Base-by-base conservation (phyloP, 1,140 invertebrate species). In the Aphelinus atriplicis region DNA sequence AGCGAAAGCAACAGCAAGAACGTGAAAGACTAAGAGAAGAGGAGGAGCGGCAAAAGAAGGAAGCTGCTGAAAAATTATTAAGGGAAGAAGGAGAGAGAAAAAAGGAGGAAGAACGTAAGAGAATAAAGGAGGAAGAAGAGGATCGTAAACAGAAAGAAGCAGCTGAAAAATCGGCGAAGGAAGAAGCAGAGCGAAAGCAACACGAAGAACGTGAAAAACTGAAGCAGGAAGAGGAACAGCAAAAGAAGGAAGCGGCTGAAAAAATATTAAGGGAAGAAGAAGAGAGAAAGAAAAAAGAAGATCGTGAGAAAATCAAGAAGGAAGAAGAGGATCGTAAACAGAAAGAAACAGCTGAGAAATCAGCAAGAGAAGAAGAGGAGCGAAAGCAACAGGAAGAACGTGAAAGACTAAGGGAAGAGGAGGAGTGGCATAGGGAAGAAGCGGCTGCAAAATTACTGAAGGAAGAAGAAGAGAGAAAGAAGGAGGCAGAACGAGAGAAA, bases 351-450 rank as follows among this genome's bases (percentile, higher is more conserved):
- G 73, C 63, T 60, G 66, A 78, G 64, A 75, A 56, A 47, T 77
- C 63, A 71, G 47, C 64, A 62, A 67, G 71, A 72, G 70, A 80
- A 53, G 62, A 80, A 78, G 71, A 79, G 51, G 50, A 71, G 7
- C 45, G 55, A 66, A 7, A 47, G 10, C 2, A 7, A 53, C 42
- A 75, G 62, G 68, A 62, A 68, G 47, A 75, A 56, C 63, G 73
- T 50, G 4, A 48, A 77, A 5, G 7, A 47, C 69, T 58, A n/a
- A 42, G 73, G 45, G 61, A 78, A 71, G 77, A 77, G 61, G 43
- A 58, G 4, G 77, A 73, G 10, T 43, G n/a, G 6, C 66, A 58
- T 50, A 78, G 77, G 51, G 77, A 42, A 55, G 78, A 73, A 50
- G 62, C 48, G 64, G 71, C 73, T 61, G 58, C 73, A 62, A 7